phyloP scores from a whole-genome alignment of 1,140 invertebrate genomes.

The Uloborus diversus region DNA sequence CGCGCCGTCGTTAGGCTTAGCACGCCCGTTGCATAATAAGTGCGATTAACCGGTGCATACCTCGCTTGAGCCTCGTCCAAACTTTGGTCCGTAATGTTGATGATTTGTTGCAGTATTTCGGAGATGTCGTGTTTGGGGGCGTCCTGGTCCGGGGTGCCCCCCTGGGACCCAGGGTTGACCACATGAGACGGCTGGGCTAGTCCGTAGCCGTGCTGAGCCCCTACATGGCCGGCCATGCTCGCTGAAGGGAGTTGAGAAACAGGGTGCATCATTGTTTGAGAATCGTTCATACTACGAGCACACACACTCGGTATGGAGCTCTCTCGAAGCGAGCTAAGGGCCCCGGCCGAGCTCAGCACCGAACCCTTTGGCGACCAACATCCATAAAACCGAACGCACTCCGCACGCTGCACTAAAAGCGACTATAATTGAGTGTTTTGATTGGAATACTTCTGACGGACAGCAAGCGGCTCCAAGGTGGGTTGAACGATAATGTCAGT shows the following conservation, averaged over 20 bases:
- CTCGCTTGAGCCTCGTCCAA: slow-evolving; percentile 97
- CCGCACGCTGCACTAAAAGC: slow-evolving; percentile 54
- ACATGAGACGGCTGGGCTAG: slow-evolving; percentile 43
- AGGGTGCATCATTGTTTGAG: slow-evolving; percentile 67
- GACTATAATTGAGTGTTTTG: slow-evolving; percentile 59
- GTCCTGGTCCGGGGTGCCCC: slow-evolving; percentile 66
- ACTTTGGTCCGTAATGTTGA: slow-evolving; percentile 98
- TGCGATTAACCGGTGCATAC: slow-evolving; percentile 64
- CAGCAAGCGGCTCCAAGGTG: slow-evolving; percentile 59
- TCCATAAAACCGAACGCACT: slow-evolving; percentile 51
- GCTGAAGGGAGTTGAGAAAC: slow-evolving; percentile 64
- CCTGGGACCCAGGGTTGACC: slow-evolving; percentile 35
- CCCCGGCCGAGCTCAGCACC: slow-evolving; percentile 38
- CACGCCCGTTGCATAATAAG: slow-evolving; percentile 45
- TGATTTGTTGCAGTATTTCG: slow-evolving; percentile 89
- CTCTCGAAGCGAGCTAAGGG: slow-evolving; percentile 15
- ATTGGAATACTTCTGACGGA: slow-evolving; percentile 59
- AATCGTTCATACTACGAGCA: slow-evolving; percentile 61
- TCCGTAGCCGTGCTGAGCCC: slow-evolving; percentile 63
- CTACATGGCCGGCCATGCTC: slow-evolving; percentile 63
- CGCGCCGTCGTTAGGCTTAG: slow-evolving; percentile 55
- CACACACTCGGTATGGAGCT: slow-evolving; percentile 23
- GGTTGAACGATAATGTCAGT: slow-evolving; percentile 62
- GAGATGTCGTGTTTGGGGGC: slow-evolving; percentile 65
- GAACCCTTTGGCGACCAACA: slow-evolving; percentile 37